These are phyloP conservation scores for Polia nebulosa DNA, from an alignment of 2,888 invertebrate genomes.

Conservation along the genomic window DNA sequence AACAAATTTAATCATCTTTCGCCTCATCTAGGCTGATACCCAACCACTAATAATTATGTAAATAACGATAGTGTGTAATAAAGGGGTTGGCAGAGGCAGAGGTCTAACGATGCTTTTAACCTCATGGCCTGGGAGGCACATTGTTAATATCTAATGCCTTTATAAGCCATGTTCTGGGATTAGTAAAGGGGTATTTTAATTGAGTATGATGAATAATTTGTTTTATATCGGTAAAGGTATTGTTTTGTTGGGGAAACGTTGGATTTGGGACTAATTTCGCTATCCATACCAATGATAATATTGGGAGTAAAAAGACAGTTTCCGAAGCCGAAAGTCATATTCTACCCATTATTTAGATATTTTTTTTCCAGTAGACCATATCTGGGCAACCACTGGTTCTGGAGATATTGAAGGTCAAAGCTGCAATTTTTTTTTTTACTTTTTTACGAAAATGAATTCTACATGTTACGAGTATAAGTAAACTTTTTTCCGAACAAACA, in stretches of 20 bases:
- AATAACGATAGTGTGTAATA: slow-evolving; percentile 18
- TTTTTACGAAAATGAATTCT: too few relatives aligned
- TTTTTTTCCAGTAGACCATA: too few relatives aligned
- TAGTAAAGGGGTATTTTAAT: slow-evolving; percentile 2
- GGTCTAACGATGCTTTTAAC: slow-evolving; percentile 48
- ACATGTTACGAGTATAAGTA: too few relatives aligned
- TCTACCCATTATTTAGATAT: too few relatives aligned
- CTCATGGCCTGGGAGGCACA: slow-evolving; percentile 24
- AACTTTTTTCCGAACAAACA: too few relatives aligned
- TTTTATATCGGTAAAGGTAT: neutral
- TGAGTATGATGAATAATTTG: neutral
- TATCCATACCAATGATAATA: neutral
- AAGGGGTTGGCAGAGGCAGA: slow-evolving; percentile 20
- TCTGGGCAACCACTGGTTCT: too few relatives aligned
- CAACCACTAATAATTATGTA: slow-evolving; percentile 17
- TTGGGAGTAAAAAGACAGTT: too few relatives aligned
- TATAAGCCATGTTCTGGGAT: slow-evolving; percentile 16
- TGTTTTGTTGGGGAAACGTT: neutral
- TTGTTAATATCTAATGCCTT: slow-evolving; percentile 28
- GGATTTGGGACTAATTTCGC: neutral
- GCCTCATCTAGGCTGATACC: slow-evolving; percentile 4
- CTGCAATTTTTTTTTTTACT: too few relatives aligned
- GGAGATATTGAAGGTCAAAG: too few relatives aligned
- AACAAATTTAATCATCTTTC: too few relatives aligned
- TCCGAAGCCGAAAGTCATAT: too few relatives aligned